Evolutionary conservation across 2,113 vertebrate species (phyloP), one percentile per base, ranked within the genome.

Genomic region (Periophthalmus modestus): DNA sequence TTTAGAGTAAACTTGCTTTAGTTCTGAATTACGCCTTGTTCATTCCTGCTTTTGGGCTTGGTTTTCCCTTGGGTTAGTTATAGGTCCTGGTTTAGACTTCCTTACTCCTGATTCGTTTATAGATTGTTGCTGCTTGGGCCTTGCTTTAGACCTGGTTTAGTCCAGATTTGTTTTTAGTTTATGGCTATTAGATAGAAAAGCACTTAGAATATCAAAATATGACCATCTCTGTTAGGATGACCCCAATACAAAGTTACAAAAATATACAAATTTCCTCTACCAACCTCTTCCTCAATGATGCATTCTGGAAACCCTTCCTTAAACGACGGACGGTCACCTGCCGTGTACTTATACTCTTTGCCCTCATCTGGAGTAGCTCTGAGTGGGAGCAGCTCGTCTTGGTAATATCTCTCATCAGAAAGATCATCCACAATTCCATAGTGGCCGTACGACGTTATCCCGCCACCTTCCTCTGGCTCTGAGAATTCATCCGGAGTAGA

Each of bases 401-500:
- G 92, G 74, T 93, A 93, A 80, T 93, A 93, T 59, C 87, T 80
- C 69, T 94, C 92, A 84, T 95, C 93, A 15, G 93, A 93, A 68
- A 94, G 85, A 75, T 94, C 93, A 68, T 94, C 92, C 24, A 93
- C 87, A 0, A 91, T 71, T 18, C 92, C 93, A 69, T 93, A 94
- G 81, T 96, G 95, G 66, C 95, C 96, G 2, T 95, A 98, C 2
- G 96, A 91, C 0, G 95, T 93, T 74, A 95, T 94, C 6, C 95
- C 93, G 0, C 91, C 89, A 73, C 88, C 83, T 23, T 93, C 90
- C 69, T 96, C 95, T 0, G 81, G 79, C 18, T 87, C 86, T 54
- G 90, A 82, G 1, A 95, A 84, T 72, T 92, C 96, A 68, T 98
- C 96, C 0, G 97, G 97, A 58, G 95, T 95, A 3, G 96, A 98